Evolutionary conservation across 2,888 invertebrate genomes (phyloP), one percentile per base, ranked within the genome.

Genomic region (Pelosia muscerda): DNA sequence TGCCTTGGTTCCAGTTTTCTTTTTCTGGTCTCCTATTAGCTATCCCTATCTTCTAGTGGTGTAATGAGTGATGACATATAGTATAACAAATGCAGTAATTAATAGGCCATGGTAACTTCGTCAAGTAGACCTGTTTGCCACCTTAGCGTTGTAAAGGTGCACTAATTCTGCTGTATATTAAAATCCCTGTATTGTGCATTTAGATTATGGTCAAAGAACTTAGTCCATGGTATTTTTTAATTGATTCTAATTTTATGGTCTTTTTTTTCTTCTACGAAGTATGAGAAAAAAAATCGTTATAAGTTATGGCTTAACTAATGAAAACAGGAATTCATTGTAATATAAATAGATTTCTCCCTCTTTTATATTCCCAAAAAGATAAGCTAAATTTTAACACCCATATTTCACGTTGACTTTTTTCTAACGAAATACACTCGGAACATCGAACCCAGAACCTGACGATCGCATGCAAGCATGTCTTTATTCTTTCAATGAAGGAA

Each of bases 371-470:
- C 1, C 15, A 38, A 38, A 15, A 15, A 15, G 15, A 4, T 13
- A 38, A 0, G 38, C 13, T 15, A 15, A 38, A 13, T 13, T 38
- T 38, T 38, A 38, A 34, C 1, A 31, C 31, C 31, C 38, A 34
- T 13, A 15, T 38, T 4, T 38, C 15, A 3, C 0, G 0, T 0
- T 0, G 38, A 38, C n/a, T 2, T 19, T 49, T 19, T 49, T n/a
- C n/a, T 49, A 49, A 49, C n/a, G 8, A 8, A n/a, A 49, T 8
- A 49, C 49, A 49, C n/a, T 9, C 9, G 49, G 49, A n/a, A 9
- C 49, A 49, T 49, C 49, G 49, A 49, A 49, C 49, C n/a, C 49
- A 49, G 49, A 49, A 49, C 49, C 49, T 49, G n/a, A 49, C 8
- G n/a, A 55, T 55, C 56, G 26, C 8, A 26, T 9, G 15, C 11